These are phyloP conservation scores for Drosophila funebris DNA, from an alignment of 1,140 invertebrate species.

Conservation along the genomic window DNA sequence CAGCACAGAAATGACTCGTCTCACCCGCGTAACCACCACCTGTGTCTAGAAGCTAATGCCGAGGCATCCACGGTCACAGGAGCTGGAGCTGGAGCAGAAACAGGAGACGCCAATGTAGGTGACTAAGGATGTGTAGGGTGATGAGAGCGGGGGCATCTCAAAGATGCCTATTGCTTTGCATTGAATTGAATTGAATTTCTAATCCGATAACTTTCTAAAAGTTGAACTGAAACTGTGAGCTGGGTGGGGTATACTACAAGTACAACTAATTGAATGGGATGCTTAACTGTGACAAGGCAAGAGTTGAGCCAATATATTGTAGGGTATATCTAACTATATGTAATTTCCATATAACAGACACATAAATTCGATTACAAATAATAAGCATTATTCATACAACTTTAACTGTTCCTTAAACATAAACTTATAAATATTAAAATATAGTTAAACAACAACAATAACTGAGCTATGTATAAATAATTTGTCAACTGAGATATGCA, in stretches of 20 bases:
- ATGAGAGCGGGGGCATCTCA: conserved; percentile 8
- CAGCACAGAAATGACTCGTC: conserved; percentile 84
- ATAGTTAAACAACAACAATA: conserved; percentile 9
- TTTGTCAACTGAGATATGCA: conserved; percentile 31
- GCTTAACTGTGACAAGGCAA: not conserved
- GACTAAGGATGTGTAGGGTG: not conserved
- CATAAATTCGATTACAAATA: conserved; percentile 7
- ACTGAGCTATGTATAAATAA: conserved; percentile 18
- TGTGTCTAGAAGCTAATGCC: conserved; percentile 83
- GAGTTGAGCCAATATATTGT: conserved; percentile 33
- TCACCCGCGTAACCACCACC: conserved; percentile 83
- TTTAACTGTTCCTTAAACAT: conserved; percentile 22
- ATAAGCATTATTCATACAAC: conserved; percentile 11
- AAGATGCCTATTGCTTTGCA: conserved; percentile 27
- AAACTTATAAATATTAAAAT: conserved; percentile 1
- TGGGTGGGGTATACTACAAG: conserved; percentile 23
- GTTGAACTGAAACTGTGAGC: conserved; percentile 61
- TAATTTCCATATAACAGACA: conserved; percentile 17
- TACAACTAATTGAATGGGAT: not conserved
- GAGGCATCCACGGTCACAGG: not conserved
- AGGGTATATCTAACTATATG: conserved; percentile 54
- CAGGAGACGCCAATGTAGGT: not conserved
- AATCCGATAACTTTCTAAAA: conserved; percentile 68
- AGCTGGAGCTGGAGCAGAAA: not conserved
- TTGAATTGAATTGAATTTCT: conserved; percentile 45